Conservation (phyloP, 2,113 vertebrate genomes). For the Neolamprologus falcicula region DNA sequence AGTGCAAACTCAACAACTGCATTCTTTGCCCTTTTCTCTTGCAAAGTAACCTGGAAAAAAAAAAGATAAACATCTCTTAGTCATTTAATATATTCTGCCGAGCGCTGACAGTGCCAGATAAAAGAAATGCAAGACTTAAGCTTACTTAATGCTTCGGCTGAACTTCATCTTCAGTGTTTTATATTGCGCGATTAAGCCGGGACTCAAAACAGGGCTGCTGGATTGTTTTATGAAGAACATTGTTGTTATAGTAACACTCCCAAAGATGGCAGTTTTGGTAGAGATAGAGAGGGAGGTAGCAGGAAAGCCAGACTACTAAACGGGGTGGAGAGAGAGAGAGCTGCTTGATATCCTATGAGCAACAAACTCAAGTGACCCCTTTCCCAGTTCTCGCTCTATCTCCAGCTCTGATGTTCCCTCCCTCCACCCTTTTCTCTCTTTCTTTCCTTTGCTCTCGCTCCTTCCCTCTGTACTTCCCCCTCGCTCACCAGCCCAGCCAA, state of each 20-base stretch:
- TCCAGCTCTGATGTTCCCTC: slow-evolving; percentile 35
- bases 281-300: slow-evolving; percentile 48
- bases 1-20: not conserved
- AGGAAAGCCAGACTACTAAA: slow-evolving; percentile 44
- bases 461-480: not conserved
- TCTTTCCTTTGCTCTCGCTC: not conserved
- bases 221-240: slow-evolving; percentile 27
- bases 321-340: slow-evolving; percentile 58
- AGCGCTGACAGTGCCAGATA: not conserved
- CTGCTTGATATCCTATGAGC: slow-evolving; percentile 66
- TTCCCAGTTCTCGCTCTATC: slow-evolving; percentile 46
- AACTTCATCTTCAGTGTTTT: slow-evolving; percentile 29
- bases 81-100: not conserved
- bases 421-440: slow-evolving; percentile 12
- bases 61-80: not conserved
- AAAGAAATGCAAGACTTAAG: not conserved
- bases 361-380: slow-evolving; percentile 75
- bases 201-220: slow-evolving; percentile 3
- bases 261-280: slow-evolving; percentile 58
- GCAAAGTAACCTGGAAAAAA: slow-evolving; percentile 5
- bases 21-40: not conserved
- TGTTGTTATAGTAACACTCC: slow-evolving; percentile 50
- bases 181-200: not conserved
- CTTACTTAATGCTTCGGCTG: slow-evolving; percentile 6
- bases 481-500: slow-evolving; percentile 49